These are phyloP conservation scores for Stichodactyla mertensii DNA, from an alignment of 64 coral and sea anemone genomes.

Conservation along the genomic window DNA sequence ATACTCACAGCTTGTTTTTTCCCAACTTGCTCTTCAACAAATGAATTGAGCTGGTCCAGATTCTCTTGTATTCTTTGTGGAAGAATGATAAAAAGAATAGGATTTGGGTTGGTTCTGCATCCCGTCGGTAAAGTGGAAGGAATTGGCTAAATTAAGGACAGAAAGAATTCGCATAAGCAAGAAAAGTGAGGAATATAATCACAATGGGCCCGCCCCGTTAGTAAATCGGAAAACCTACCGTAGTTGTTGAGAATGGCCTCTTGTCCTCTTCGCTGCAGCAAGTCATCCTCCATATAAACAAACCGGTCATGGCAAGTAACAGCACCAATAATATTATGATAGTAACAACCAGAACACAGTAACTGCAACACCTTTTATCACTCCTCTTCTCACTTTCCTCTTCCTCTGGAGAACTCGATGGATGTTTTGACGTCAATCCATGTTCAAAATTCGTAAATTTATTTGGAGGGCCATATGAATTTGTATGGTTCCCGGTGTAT, in stretches of 20 bases:
- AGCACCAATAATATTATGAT: neutral
- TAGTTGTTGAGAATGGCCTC: neutral
- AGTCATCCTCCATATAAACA: slow-evolving; percentile 3
- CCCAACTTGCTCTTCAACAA: neutral
- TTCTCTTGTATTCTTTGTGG: neutral
- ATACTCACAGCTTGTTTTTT: neutral
- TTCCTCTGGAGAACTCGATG: neutral
- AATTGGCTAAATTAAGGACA: neutral
- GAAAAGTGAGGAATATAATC: no score
- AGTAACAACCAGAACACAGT: neutral
- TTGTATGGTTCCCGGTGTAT: no score
- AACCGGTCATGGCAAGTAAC: neutral
- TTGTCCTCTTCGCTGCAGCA: neutral
- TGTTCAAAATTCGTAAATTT: neutral
- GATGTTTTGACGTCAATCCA: neutral
- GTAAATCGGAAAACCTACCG: neutral
- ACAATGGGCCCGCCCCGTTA: neutral
- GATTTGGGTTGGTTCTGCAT: neutral
- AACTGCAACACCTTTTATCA: neutral
- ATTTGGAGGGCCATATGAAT: neutral
- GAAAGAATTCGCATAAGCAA: neutral
- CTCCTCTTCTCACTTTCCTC: neutral
- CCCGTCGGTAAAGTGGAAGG: neutral
- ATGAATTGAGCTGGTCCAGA: neutral
- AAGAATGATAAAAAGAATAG: neutral